Conservation (phyloP, 2,797 vertebrate genomes). For the Tachyglossus aculeatus region DNA sequence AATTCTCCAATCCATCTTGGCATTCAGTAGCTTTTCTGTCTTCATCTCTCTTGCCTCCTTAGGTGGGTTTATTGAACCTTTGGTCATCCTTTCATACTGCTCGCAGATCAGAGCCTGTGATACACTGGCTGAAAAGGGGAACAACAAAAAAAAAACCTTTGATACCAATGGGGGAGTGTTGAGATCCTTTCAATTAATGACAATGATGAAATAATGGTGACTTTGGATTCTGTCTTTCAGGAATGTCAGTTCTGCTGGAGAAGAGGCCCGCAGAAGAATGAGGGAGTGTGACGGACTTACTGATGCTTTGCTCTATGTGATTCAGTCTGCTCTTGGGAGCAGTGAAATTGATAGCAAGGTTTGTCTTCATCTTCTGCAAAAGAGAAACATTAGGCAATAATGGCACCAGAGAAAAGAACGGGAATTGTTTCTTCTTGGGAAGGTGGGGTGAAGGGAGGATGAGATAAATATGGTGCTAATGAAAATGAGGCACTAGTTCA, state of each 20-base stretch:
- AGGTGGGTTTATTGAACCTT: constrained; percentile 32
- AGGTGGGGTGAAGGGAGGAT: too few species aligned
- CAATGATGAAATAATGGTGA: constrained; percentile 1
- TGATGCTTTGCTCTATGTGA: constrained; percentile 94
- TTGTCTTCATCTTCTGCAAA: constrained; percentile 59
- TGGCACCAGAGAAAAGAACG: neutral
- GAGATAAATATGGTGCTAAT: neutral
- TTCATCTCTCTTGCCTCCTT: constrained; percentile 14
- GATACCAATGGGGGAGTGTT: neutral
- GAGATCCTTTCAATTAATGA: neutral
- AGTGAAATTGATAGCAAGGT: constrained; percentile 99
- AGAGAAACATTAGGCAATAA: neutral
- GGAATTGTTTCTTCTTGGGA: neutral
- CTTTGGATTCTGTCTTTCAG: constrained; percentile 72
- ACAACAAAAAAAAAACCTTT: neutral
- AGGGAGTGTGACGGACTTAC: constrained; percentile 97
- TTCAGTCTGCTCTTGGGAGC: constrained; percentile 96
- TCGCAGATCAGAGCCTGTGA: constrained; percentile 22
- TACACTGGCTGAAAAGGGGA: neutral
- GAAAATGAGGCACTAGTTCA: too few species aligned
- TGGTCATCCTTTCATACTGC: constrained; percentile 33
- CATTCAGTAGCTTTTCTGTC: neutral
- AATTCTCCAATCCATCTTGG: neutral
- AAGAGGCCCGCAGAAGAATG: constrained; percentile 96
- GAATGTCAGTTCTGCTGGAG: constrained; percentile 97